Evolutionary conservation across 2,797 vertebrate genomes (phyloP).

Genomic region (Phalloptychus januarius): DNA sequence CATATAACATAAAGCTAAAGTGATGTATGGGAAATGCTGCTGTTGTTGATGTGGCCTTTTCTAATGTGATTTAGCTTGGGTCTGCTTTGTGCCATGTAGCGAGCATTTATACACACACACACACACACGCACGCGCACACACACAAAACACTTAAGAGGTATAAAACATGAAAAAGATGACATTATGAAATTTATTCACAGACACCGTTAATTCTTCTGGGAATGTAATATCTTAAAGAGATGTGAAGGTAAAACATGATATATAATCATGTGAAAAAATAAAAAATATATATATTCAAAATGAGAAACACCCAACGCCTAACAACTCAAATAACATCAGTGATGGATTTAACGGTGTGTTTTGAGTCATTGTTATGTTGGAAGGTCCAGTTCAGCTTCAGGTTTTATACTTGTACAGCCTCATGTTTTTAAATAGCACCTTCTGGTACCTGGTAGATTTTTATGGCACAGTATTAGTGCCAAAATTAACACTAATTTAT

Average conservation of each 20-base stretch:
- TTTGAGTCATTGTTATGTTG: background rate
- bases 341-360: background rate
- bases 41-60: background rate
- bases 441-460: background rate
- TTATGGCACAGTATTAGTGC: no score
- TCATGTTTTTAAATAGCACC: background rate
- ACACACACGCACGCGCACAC: background rate
- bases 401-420: background rate
- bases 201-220: background rate
- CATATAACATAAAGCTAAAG: background rate
- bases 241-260: background rate
- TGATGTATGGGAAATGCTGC: background rate
- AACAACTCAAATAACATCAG: background rate
- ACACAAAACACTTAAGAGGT: background rate
- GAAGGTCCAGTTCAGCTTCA: background rate
- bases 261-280: background rate
- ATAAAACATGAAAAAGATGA: background rate
- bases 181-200: background rate
- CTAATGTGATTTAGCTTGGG: conserved; percentile 18
- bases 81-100: conserved; percentile 13
- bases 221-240: background rate
- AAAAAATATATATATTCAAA: background rate
- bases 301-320: background rate
- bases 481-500: no score
- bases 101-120: background rate